Conservation (phyloP, 2,888 invertebrate genomes). For the Flexamia atlantica region DNA sequence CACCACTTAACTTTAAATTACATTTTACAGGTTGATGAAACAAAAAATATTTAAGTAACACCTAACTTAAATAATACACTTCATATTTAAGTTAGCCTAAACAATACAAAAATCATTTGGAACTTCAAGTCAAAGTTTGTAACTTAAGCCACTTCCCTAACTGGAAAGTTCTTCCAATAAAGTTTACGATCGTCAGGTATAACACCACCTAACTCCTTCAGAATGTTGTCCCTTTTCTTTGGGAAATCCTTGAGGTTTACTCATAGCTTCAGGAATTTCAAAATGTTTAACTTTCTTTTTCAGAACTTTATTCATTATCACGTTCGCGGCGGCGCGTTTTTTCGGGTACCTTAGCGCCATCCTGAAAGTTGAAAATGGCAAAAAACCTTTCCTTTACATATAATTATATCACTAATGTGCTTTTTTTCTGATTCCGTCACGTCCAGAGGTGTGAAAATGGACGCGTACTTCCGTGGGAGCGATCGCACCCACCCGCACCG, state of each 20-base stretch:
- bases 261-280: conserved; percentile 16
- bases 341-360: not conserved
- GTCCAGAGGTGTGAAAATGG: too few species aligned
- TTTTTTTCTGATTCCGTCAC: not conserved
- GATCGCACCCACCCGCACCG: not conserved
- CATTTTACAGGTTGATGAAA: too few species aligned
- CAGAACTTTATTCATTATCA: conserved; percentile 34
- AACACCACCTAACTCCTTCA: conserved; percentile 43
- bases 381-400: conserved; percentile 7
- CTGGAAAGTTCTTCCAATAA: conserved; percentile 22
- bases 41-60: too few species aligned
- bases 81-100: too few species aligned
- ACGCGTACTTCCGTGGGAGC: too few species aligned
- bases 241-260: conserved; percentile 16
- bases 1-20: too few species aligned
- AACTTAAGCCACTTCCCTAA: conserved; percentile 12
- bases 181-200: conserved; percentile 22
- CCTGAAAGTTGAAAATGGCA: not conserved
- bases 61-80: too few species aligned
- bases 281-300: not conserved
- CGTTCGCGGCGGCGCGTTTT: conserved; percentile 30
- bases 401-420: not conserved
- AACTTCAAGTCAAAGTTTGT: not conserved
- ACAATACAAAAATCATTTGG: too few species aligned
- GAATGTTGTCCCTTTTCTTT: conserved; percentile 32